A percentile compares a stretch with the other conserved stretches of the same genome.
Evolutionary conservation across 2,888 invertebrate species (phyloP).

Genomic region (Heteropelma amictum): DNA sequence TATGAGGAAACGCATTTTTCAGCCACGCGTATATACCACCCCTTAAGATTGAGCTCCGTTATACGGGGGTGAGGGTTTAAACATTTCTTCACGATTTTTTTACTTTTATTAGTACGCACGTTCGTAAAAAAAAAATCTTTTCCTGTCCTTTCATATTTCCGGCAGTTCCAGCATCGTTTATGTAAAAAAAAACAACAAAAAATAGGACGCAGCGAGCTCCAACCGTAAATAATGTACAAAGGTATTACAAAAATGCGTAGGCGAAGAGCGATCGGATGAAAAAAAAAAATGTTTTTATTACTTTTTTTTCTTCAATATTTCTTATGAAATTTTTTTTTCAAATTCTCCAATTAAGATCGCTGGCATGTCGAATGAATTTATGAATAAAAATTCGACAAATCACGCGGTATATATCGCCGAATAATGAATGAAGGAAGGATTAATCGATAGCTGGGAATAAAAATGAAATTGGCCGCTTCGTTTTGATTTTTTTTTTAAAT

Average conservation of each 20-base stretch:
- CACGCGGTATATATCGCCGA: too few species aligned
- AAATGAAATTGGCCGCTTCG: too few species aligned
- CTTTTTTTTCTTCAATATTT: too few species aligned
- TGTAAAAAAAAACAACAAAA: not conserved
- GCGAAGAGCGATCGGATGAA: not conserved
- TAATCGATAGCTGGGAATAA: too few species aligned
- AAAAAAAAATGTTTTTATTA: not conserved
- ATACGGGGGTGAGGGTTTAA: too few species aligned
- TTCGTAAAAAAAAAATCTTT: slow-evolving; percentile 27
- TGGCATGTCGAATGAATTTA: too few species aligned
- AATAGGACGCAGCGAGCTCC: not conserved
- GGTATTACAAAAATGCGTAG: not conserved
- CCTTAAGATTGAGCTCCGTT: slow-evolving; percentile 14
- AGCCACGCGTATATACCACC: slow-evolving; percentile 25
- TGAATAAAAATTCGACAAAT: too few species aligned
- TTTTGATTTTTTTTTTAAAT: too few species aligned
- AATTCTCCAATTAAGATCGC: too few species aligned
- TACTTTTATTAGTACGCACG: not conserved
- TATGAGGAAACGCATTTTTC: slow-evolving; percentile 37
- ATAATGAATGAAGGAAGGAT: too few species aligned
- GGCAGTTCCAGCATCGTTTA: not conserved
- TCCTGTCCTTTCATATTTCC: not conserved
- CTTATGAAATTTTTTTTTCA: too few species aligned
- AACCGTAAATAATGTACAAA: not conserved
- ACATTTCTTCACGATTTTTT: not conserved